Evolutionary conservation across 2,113 vertebrate genomes (phyloP), one percentile per base, ranked within the genome.

Genomic region (Hydropotes inermis): DNA sequence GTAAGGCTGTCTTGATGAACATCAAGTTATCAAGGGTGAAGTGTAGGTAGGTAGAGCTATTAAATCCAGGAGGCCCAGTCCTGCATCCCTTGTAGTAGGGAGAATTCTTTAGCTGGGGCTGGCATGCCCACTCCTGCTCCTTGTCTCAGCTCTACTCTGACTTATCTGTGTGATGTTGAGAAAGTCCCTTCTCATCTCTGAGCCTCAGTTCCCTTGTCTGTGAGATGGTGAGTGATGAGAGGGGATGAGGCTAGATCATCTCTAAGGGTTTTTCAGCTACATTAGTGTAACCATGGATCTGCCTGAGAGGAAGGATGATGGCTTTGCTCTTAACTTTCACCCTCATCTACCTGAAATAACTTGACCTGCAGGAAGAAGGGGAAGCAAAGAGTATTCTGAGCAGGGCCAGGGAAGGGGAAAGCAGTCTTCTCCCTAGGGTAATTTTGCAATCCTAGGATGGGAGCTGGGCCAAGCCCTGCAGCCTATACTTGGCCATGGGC

Each of bases 221-320:
- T 89, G 95, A 92, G 33, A 74, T 87, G 84, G 13, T 88, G 54
- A 50, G 30, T 81, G 25, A 81, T 96, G 57, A 82, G 54, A 86
- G 6, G 16, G 54, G 57, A 55, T 96, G 85, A 76, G n/a, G 87
- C 82, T 98, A 94, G 87, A 94, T 95, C 10, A 93, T 85, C 47
- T 91, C 11, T 90, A 79, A 91, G 89, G 43, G 4, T 78, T 78
- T 97, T 97, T 92, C 54, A 85, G 33, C 86, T 94, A 50, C 43
- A 85, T 85, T 94, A 87, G 52, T 92, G 4, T 94, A 94, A 91
- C 85, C 83, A n/a, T 97, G 89, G 93, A 92, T 97, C 95, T 94
- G n/a, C 64, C 81, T 70, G 50, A 91, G 43, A 82, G 82, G 30
- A 89, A 92, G 25, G 78, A 86, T 96, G 67, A 93, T 95, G 61